These are phyloP conservation scores for Limanda limanda DNA, from an alignment of 2,113 vertebrate species.

Conservation along the genomic window DNA sequence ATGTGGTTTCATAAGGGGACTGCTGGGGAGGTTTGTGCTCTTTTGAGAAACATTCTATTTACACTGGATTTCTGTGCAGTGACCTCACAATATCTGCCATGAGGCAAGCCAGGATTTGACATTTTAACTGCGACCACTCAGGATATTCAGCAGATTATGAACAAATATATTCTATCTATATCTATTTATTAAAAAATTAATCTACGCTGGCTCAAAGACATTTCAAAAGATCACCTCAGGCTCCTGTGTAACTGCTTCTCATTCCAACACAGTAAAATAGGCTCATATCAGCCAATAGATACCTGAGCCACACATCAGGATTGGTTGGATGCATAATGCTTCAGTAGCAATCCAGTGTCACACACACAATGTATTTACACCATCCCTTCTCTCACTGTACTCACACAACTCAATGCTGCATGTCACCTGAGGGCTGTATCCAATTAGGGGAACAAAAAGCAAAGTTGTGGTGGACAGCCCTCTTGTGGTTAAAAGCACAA, in stretches of 20 bases:
- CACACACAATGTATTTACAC: neutral
- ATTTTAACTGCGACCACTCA: neutral
- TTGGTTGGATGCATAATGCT: neutral
- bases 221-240: neutral
- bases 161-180: too few species aligned
- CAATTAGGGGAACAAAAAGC: conserved; percentile 12
- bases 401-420: conserved; percentile 2
- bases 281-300: neutral
- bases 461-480: conserved; percentile 51
- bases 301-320: neutral
- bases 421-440: conserved; percentile 11
- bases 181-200: neutral
- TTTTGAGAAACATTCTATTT: neutral
- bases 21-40: neutral
- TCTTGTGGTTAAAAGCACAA: conserved; percentile 64
- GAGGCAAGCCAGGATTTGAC: neutral
- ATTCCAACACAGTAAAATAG: neutral
- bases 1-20: neutral
- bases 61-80: neutral
- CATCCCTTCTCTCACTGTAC: neutral
- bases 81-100: neutral
- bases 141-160: too few species aligned
- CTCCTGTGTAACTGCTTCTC: neutral
- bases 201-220: neutral
- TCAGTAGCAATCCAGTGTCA: neutral